These are phyloP conservation scores for Australoheros facetus DNA, from an alignment of 2,797 vertebrate species.

Conservation along the genomic window DNA sequence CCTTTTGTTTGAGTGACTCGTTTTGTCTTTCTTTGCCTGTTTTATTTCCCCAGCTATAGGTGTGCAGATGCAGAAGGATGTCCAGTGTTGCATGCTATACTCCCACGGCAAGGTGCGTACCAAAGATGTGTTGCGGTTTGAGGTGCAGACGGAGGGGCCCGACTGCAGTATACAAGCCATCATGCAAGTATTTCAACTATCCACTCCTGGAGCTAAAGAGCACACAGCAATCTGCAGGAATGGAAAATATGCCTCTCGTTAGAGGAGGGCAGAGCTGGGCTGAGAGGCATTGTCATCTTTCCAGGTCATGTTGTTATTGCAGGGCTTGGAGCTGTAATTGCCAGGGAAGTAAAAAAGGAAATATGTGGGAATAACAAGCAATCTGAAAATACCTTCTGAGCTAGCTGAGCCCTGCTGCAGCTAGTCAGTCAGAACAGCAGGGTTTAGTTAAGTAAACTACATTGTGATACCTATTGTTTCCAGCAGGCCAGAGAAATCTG, in stretches of 20 bases:
- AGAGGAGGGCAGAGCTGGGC: slow-evolving; percentile 65
- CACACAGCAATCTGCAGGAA: slow-evolving; percentile 69
- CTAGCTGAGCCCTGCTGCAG: slow-evolving; percentile 66
- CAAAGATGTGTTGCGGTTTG: slow-evolving; percentile 85
- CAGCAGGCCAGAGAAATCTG: slow-evolving; percentile 53
- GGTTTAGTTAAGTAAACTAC: slow-evolving; percentile 71
- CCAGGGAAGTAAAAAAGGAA: slow-evolving; percentile 74
- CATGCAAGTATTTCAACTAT: slow-evolving; percentile 87
- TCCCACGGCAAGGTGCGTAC: slow-evolving; percentile 84
- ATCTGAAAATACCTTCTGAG: slow-evolving; percentile 66
- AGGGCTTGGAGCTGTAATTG: slow-evolving; percentile 69
- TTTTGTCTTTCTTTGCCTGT: background rate
- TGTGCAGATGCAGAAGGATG: slow-evolving; percentile 85
- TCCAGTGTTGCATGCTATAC: slow-evolving; percentile 87
- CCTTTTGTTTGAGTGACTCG: background rate
- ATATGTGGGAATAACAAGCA: slow-evolving; percentile 76
- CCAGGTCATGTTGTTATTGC: slow-evolving; percentile 80
- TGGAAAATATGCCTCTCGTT: slow-evolving; percentile 77
- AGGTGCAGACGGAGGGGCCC: slow-evolving; percentile 85
- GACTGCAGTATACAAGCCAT: slow-evolving; percentile 88
- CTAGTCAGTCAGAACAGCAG: slow-evolving; percentile 66
- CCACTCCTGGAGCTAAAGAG: slow-evolving; percentile 71
- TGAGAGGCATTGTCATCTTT: slow-evolving; percentile 74
- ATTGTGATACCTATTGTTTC: slow-evolving; percentile 68
- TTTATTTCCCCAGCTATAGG: slow-evolving; percentile 76